These are phyloP conservation scores for Panurus biarmicus DNA, from an alignment of 2,113 vertebrate genomes.

Conservation along the genomic window DNA sequence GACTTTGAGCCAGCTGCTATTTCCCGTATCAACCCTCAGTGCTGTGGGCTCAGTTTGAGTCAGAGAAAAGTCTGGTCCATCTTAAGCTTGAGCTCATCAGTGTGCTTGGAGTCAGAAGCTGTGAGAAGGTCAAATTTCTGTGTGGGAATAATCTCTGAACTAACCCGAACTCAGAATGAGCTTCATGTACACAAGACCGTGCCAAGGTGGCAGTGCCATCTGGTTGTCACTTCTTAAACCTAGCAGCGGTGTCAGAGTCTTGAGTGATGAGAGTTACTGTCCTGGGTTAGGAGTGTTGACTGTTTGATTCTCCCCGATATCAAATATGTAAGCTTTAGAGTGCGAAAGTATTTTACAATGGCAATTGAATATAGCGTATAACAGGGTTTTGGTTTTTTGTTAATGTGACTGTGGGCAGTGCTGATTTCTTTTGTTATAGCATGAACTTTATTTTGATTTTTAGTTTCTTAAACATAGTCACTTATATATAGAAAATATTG, in stretches of 20 bases:
- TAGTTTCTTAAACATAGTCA: background rate
- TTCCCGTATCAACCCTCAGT: fast-evolving
- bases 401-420: background rate
- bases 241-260: too few species aligned
- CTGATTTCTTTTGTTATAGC: background rate
- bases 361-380: fast-evolving
- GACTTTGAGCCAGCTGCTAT: background rate
- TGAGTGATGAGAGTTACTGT: too few species aligned
- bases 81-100: background rate
- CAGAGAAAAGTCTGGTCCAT: fast-evolving
- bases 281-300: background rate
- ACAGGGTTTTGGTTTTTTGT: background rate
- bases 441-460: background rate
- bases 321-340: background rate
- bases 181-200: too few species aligned
- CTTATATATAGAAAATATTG: background rate
- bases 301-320: background rate
- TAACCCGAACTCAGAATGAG: background rate
- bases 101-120: background rate
- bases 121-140: background rate
- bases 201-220: background rate
- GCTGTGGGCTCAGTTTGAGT: background rate
- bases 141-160: background rate
- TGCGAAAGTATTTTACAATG: background rate
- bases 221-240: background rate